These are phyloP conservation scores for Nymphalis polychloros DNA, from an alignment of 2,888 invertebrate species.

Conservation along the genomic window DNA sequence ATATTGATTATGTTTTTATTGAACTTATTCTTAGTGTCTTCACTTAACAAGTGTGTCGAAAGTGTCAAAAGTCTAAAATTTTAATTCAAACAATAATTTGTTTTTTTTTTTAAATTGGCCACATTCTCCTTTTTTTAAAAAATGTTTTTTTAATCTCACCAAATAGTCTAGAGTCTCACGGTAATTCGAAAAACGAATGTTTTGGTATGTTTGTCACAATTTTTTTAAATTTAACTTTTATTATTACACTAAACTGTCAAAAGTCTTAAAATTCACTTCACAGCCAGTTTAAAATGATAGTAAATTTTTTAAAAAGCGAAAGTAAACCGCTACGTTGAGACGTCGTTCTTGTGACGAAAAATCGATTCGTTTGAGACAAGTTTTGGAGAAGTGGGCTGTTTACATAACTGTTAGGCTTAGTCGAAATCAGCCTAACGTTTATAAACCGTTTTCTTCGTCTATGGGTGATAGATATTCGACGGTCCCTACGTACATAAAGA, in stretches of 20 bases:
- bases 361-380: slow-evolving; percentile 52
- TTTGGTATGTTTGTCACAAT: too few relatives aligned
- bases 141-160: background rate
- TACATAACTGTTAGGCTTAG: slow-evolving; percentile 57
- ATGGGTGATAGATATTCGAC: too few relatives aligned
- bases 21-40: too few relatives aligned
- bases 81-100: too few relatives aligned
- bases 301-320: slow-evolving; percentile 50
- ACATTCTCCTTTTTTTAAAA: too few relatives aligned
- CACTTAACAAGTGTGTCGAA: too few relatives aligned
- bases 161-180: background rate
- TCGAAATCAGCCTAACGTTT: background rate
- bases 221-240: background rate
- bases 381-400: slow-evolving; percentile 70
- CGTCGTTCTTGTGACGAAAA: slow-evolving; percentile 64
- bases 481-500: too few relatives aligned
- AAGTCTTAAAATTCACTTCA: background rate
- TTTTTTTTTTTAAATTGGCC: too few relatives aligned
- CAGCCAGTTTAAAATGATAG: slow-evolving; percentile 8
- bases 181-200: too few relatives aligned
- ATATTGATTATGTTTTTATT: too few relatives aligned
- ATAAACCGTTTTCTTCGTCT: background rate
- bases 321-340: slow-evolving; percentile 55
- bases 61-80: too few relatives aligned
- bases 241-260: background rate